Conservation (phyloP, 2,888 invertebrate genomes). For the Caradrina kadenii region DNA sequence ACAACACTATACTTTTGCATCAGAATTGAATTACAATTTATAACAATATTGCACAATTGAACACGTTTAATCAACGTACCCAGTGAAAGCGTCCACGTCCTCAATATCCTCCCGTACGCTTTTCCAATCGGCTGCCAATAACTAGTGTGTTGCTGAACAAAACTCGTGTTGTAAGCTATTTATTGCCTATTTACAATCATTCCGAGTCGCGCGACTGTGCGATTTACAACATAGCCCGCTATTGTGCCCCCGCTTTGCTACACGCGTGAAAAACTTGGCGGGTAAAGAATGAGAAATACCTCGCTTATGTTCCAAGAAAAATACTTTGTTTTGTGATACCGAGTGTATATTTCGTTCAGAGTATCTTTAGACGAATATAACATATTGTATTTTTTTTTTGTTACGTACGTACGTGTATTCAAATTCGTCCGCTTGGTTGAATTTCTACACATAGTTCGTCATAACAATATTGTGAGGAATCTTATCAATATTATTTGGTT, state of each 20-base stretch:
- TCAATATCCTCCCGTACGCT: conserved; percentile 55
- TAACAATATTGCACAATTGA: background rate
- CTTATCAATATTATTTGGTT: no score
- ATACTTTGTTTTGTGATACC: conserved; percentile 50
- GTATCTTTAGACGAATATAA: conserved; percentile 26
- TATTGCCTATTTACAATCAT: conserved; percentile 84
- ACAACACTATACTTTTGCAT: no score
- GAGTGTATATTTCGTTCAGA: conserved; percentile 34
- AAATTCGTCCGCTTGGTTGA: conserved; percentile 9
- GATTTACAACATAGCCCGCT: conserved; percentile 77
- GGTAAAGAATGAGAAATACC: conserved; percentile 60
- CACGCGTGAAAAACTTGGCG: conserved; percentile 57
- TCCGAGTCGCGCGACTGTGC: conserved; percentile 77
- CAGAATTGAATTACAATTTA: no score
- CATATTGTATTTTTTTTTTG: conserved; percentile 17
- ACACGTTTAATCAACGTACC: background rate
- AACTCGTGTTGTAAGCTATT: conserved; percentile 80
- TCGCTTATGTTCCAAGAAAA: conserved; percentile 47
- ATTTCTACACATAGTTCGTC: background rate
- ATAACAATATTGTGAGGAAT: no score
- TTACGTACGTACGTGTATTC: conserved; percentile 3
- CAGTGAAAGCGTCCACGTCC: conserved; percentile 13
- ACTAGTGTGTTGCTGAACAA: conserved; percentile 75
- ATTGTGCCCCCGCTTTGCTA: conserved; percentile 65
- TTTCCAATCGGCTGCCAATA: conserved; percentile 69